Percentiles rank a stretch among this genome's conserved stretches.
phyloP scores from a whole-genome alignment of 30 jellyfish, hydroid and myxozoan species.

The Mastigias papua region DNA sequence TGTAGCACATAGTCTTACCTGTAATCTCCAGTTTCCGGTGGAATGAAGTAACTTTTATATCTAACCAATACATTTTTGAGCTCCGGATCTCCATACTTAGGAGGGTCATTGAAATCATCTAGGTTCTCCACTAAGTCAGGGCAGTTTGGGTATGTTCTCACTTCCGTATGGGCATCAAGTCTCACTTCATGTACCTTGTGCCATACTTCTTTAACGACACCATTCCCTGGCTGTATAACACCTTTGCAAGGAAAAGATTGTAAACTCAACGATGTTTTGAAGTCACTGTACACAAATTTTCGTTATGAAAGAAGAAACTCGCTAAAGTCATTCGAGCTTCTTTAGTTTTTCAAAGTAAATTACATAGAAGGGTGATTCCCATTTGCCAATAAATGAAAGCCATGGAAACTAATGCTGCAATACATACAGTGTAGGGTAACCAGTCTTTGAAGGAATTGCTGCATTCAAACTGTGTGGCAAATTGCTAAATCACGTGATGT shows the following conservation, averaged over 20 bases:
- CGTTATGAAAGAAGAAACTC: not conserved
- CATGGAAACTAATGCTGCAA: too few species aligned
- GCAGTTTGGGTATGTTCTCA: constrained; percentile 15
- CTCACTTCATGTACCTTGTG: not conserved
- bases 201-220: constrained; percentile 41
- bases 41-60: constrained; percentile 29
- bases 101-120: constrained; percentile 40
- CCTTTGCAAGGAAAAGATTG: too few species aligned
- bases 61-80: constrained; percentile 12
- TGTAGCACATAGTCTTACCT: constrained; percentile 12
- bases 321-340: not conserved
- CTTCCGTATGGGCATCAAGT: not conserved
- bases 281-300: not conserved
- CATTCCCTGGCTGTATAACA: constrained; percentile 47
- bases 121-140: constrained; percentile 27
- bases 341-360: too few species aligned
- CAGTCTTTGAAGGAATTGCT: too few species aligned
- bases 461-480: too few species aligned
- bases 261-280: too few species aligned
- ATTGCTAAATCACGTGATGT: too few species aligned
- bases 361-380: too few species aligned
- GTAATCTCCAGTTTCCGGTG: constrained; percentile 42
- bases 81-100: not conserved
- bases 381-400: too few species aligned
- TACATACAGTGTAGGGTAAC: too few species aligned